Evolutionary conservation across 2,888 invertebrate genomes (phyloP), one percentile per base, ranked within the genome.

Genomic region (Calliopum simillimum): DNA sequence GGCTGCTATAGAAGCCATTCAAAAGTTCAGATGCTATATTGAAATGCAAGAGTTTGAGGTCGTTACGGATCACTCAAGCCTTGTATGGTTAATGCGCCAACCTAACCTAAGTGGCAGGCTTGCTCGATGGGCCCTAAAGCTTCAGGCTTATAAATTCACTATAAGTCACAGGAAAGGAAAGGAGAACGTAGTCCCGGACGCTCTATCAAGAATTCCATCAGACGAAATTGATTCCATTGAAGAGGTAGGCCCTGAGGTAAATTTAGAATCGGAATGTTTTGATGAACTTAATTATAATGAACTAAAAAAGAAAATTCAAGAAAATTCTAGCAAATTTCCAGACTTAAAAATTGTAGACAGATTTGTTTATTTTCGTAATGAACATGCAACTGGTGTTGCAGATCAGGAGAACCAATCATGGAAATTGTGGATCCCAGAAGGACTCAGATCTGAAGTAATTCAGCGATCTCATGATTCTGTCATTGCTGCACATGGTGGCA

Each of bases 11-110:
- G 16, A 44, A 41, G 46, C 63, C 13, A 47, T 69, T 5, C 64
- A 49, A 19, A 69, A 64, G 43, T 71, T 71, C 44, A 63, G 68
- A 11, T 63, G 64, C 3, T 71, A 69, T 25, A 21, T 71, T 3
- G 68, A 71, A 65, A 59, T 64, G 19, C 68, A 65, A 14, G 43
- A 33, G 8, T 58, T 23, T 14, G 58, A 58, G 23, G 53, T 53
- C 3, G 23, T 53, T 16, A 53, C 53, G 13, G 61, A 61, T 19
- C 61, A 61, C 55, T 55, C 55, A 5, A 61, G 61, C 21, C 21
- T 61, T 12, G 14, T 61, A 53, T 80, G 78, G 77, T 68, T 80
- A 2, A 59, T 74, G 64, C 74, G 70, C 19, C 71, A 79, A 66
- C 76, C n/a, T n/a, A n/a, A n/a, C n/a, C n/a, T n/a, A n/a, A n/a